Conservation (phyloP, 2,113 vertebrate genomes). For the Spheniscus mendiculus region DNA sequence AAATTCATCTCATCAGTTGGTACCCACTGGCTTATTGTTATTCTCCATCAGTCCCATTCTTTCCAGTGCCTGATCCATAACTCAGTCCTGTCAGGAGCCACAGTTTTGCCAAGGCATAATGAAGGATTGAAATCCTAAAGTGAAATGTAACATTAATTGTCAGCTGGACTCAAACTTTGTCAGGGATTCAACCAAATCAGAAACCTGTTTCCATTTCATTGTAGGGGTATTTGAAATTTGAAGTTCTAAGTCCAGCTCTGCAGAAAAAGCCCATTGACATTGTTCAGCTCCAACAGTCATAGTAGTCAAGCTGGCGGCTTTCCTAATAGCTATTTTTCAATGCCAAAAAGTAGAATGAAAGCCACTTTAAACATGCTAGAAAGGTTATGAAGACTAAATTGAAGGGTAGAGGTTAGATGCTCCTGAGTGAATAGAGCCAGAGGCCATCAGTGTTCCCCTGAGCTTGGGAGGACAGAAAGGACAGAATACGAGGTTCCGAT, state of each 20-base stretch:
- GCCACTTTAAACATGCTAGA: not conserved
- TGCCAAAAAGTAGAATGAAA: not conserved
- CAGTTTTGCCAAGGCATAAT: not conserved
- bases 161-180: not conserved
- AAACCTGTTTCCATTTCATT: not conserved
- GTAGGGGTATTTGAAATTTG: not conserved
- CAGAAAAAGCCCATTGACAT: not conserved
- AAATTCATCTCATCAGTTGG: not conserved
- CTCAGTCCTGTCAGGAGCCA: not conserved
- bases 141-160: not conserved
- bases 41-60: not conserved
- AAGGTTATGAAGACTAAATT: not conserved
- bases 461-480: not conserved
- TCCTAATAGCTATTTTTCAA: not conserved
- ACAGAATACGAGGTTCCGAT: not conserved
- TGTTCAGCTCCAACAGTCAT: not conserved
- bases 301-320: not conserved
- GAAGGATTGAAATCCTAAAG: not conserved
- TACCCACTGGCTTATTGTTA: not conserved
- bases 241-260: not conserved
- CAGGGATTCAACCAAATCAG: not conserved
- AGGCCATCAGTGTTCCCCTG: not conserved
- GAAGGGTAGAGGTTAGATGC: not conserved
- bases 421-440: not conserved
- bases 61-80: not conserved